Conservation (phyloP, 2,113 vertebrate genomes). For the Bubo bubo region DNA sequence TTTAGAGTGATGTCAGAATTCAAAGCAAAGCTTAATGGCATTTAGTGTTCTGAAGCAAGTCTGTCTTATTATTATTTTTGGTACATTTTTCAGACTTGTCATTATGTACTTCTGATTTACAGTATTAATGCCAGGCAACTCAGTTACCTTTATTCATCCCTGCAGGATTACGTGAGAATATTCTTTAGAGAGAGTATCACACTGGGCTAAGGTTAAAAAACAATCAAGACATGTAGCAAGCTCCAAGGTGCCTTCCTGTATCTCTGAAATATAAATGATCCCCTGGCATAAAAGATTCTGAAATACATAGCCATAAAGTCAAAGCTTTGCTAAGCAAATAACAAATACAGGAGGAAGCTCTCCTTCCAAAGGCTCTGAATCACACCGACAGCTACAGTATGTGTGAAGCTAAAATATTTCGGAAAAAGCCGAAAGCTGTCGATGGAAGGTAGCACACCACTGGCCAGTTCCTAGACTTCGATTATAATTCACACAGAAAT, state of each 20-base stretch:
- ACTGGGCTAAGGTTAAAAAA: slow-evolving; percentile 52
- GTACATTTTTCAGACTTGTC: background rate
- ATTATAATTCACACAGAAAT: slow-evolving; percentile 26
- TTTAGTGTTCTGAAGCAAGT: slow-evolving; percentile 10
- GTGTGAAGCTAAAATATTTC: slow-evolving; percentile 26
- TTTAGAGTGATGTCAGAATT: background rate
- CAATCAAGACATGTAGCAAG: slow-evolving; percentile 48
- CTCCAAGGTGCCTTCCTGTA: background rate
- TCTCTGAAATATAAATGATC: slow-evolving; percentile 59
- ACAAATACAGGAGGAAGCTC: slow-evolving; percentile 56
- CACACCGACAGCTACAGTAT: background rate
- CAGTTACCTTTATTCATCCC: slow-evolving; percentile 34
- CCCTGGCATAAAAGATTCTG: slow-evolving; percentile 59
- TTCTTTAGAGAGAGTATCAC: slow-evolving; percentile 35
- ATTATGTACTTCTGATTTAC: slow-evolving; percentile 46
- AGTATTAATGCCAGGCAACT: slow-evolving; percentile 38
- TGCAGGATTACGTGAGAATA: slow-evolving; percentile 41
- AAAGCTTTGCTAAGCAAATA: slow-evolving; percentile 69
- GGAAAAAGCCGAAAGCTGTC: slow-evolving; percentile 16
- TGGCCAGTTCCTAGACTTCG: background rate
- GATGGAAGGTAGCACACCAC: background rate
- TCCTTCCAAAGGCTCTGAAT: slow-evolving; percentile 61
- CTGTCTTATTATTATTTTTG: slow-evolving; percentile 52
- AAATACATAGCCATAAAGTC: slow-evolving; percentile 65
- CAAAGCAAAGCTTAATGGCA: background rate